Evolutionary conservation across 2,888 invertebrate species (phyloP).

Genomic region (Thera obeliscata): DNA sequence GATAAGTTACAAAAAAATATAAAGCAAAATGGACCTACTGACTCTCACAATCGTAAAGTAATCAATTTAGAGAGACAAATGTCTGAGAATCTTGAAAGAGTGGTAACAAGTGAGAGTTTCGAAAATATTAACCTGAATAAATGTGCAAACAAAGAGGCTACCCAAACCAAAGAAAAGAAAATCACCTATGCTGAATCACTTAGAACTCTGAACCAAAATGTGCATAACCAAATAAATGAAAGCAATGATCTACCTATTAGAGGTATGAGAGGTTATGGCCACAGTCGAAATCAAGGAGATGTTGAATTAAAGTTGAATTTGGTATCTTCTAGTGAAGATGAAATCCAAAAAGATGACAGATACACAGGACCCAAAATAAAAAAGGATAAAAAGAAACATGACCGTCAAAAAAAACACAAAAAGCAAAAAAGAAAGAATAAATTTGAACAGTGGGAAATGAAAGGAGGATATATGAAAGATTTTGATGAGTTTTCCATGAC

Average conservation of each 20-base stretch:
- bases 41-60: constrained; percentile 10
- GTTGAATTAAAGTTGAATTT: constrained; percentile 46
- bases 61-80: constrained; percentile 30
- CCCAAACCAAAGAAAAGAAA: constrained; percentile 47
- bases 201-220: constrained; percentile 51
- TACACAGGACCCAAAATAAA: constrained; percentile 64
- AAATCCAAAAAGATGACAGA: constrained; percentile 72
- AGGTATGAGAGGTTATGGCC: constrained; percentile 71
- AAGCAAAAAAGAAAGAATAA: constrained; percentile 75
- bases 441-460: constrained; percentile 78
- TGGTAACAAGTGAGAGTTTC: constrained; percentile 17
- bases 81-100: constrained; percentile 19
- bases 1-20: constrained; percentile 6
- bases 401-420: constrained; percentile 67
- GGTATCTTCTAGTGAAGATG: constrained; percentile 63
- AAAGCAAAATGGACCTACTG: constrained; percentile 6
- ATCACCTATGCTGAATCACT: constrained; percentile 72
- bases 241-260: constrained; percentile 51
- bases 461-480: constrained; percentile 71
- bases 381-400: constrained; percentile 67
- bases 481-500: constrained; percentile 66
- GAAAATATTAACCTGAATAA: constrained; percentile 30
- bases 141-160: constrained; percentile 11
- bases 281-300: constrained; percentile 60
- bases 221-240: constrained; percentile 45